Base-by-base conservation (phyloP, 1,140 invertebrate species). In the Ceratoteleas bidentatus region DNA sequence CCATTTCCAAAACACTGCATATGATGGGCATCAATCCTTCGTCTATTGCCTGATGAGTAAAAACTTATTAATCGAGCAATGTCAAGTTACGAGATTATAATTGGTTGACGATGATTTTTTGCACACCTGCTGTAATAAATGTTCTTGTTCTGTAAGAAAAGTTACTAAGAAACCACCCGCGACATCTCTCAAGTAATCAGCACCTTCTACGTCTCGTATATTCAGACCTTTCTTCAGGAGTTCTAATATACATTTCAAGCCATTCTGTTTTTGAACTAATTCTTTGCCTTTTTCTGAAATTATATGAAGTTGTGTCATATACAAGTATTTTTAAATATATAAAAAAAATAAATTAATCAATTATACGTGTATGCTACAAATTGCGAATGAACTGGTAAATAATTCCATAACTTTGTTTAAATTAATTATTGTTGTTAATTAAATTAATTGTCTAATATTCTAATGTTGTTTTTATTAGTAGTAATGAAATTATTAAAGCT, bases 151-250 rank as follows among this genome's bases (percentile, higher is more conserved):
- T 58, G 96, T 94, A 47, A 96, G 93, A 86, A 96, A 94, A 90
- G 97, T 98, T 8, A 97, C 92, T 9, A 98, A 90, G 76, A 96
- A 94, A 16, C 95, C 95, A 80, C 94, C 94, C 6, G 93, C 92
- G 15, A 95, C 94, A 61, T 91, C 92, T 86, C 87, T 84, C n/a
- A 90, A 66, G 68, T 84, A 86, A 13, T 83, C 76, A 6, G 86
- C 87, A 34, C 85, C 86, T 69, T 89, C 85, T 2, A 84, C 69
- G n/a, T 77, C 53, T 73, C 15, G 47, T 13, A 88, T 50, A 36
- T 60, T 81, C 5, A 89, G 43, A 34, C 84, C 40, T 11, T 43
- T 43, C 33, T 87, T 82, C 36, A 91, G 60, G 2, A 90, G 57
- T 34, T 79, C 64, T 45, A 90, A 16, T 60, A 91, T 87, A n/a